phyloP scores from a whole-genome alignment of 2,797 vertebrate species.

The Iguana delicatissima region DNA sequence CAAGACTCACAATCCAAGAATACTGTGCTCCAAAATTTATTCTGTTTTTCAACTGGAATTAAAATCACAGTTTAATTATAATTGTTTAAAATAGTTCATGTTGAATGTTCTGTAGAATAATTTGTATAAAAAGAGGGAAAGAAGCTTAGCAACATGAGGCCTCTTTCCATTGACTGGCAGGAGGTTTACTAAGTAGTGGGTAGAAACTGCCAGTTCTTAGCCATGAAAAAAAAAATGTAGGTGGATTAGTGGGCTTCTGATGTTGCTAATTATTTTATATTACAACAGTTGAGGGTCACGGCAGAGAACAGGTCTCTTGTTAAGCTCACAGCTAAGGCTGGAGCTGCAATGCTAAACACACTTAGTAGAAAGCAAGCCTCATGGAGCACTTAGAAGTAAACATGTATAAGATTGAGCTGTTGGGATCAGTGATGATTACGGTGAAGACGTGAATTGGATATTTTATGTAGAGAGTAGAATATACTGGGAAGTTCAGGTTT shows the following conservation, averaged over 20 bases:
- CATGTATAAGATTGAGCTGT: not conserved
- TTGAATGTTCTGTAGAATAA: conserved; percentile 29
- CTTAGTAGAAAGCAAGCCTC: not conserved
- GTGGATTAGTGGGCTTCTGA: not conserved
- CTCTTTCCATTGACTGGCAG: conserved; percentile 38
- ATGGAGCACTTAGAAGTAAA: not conserved
- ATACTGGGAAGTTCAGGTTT: not conserved
- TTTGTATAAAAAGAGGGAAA: conserved; percentile 25
- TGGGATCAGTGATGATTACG: not conserved
- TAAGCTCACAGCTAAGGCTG: not conserved
- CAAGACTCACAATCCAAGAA: conserved; percentile 47
- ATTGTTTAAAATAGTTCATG: conserved; percentile 42
- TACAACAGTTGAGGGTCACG: not conserved
- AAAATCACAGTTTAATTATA: conserved; percentile 21
- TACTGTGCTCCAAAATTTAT: conserved; percentile 20
- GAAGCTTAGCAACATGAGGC: not conserved
- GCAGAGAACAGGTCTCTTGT: not conserved
- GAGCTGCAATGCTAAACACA: not conserved
- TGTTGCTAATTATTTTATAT: not conserved
- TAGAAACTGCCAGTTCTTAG: not conserved
- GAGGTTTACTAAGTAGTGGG: conserved; percentile 38
- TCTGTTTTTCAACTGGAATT: conserved; percentile 36
- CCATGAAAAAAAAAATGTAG: not conserved
- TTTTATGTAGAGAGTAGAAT: not conserved
- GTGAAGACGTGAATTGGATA: not conserved